phyloP scores from a whole-genome alignment of 2,797 vertebrate species.

The Pangasius sanitwongsei region DNA sequence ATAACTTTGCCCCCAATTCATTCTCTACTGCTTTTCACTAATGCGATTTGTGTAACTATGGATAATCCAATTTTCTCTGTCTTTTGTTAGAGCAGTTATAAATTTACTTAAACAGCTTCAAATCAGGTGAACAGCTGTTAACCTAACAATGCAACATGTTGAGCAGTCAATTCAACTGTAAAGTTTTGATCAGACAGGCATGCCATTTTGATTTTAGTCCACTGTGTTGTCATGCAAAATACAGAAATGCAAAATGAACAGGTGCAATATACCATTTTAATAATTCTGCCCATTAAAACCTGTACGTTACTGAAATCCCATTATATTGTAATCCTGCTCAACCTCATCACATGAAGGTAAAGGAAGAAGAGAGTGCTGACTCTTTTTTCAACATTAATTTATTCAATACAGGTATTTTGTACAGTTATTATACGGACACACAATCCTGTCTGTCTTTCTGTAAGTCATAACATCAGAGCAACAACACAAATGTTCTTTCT shows the following conservation, averaged over 20 bases:
- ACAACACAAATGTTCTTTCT: conserved; percentile 31
- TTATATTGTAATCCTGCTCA: not conserved
- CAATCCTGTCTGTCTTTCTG: conserved; percentile 26
- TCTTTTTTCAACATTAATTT: conserved; percentile 58
- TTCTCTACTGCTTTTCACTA: not conserved
- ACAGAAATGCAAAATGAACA: not conserved
- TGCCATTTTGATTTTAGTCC: not conserved
- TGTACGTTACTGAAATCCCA: not conserved
- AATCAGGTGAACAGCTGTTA: not conserved
- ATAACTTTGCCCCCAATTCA: not conserved
- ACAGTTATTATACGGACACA: conserved; percentile 56
- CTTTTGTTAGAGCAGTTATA: not conserved
- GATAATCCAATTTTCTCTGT: not conserved
- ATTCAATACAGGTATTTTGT: conserved; percentile 59
- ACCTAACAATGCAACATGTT: not conserved
- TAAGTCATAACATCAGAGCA: conserved; percentile 3
- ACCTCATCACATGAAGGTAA: not conserved
- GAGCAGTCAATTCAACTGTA: not conserved
- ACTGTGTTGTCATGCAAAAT: not conserved
- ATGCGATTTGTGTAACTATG: not conserved
- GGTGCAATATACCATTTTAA: not conserved
- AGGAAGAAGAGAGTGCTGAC: not conserved
- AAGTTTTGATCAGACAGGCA: not conserved
- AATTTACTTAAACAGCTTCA: not conserved
- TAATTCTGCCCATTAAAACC: not conserved